Evolutionary conservation across 2,113 vertebrate species (phyloP), one percentile per base, ranked within the genome.

Genomic region (Zeus faber): DNA sequence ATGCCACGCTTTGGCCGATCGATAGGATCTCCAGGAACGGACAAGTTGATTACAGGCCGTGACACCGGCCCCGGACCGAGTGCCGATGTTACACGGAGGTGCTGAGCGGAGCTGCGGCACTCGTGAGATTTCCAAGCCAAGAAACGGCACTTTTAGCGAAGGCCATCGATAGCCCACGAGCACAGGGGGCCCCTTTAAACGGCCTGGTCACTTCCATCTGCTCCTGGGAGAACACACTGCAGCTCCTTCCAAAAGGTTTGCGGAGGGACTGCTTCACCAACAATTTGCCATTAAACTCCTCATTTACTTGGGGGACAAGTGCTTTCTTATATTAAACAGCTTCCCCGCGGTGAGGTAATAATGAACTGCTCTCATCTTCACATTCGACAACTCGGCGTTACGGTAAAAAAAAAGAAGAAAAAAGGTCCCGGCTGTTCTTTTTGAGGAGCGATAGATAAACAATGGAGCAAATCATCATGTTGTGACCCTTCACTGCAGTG

Each of bases 41-140:
- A 81, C 72, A 60, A 74, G 73, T 59, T 73, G 73, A 79, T 73
- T 79, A 77, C 59, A 71, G 68, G 21, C 52, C 56, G 62, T 58
- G 66, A 77, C 68, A 72, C 52, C 61, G 65, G 56, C 65, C 57
- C 52, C 61, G 65, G 56, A 62, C 57, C 26, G 41, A 27, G 23
- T 48, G 55, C 54, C 57, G 53, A 52, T 46, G 51, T 50, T 52
- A 67, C 48, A 74, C 44, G 41, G 47, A 72, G 58, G 56, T 59
- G 58, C 55, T 69, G 58, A 58, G 45, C 80, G 59, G 54, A 58
- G 48, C 41, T 31, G 53, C 35, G 9, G 54, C 46, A 63, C 51
- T 46, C 33, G 47, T 37, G 49, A 49, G 65, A 55, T 39, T 39
- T 63, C 33, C n/a, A 37, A 2, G 33, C 33, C 3, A n/a, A 37